Conservation (phyloP, 2,888 invertebrate species). For the Cryptocheilus praepositus region DNA sequence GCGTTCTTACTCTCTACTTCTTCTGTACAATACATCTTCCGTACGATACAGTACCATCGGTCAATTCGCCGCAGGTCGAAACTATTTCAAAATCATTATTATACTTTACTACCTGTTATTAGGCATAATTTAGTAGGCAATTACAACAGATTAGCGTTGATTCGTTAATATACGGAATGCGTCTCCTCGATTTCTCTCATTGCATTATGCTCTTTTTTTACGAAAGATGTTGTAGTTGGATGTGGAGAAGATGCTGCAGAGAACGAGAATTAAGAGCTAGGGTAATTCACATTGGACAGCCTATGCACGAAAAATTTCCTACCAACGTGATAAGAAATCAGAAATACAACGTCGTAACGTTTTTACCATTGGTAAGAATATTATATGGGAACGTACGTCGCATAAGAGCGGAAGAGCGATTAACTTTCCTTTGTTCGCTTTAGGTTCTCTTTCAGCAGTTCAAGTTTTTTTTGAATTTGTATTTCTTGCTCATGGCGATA, state of each 20-base stretch:
- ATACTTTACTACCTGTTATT: background rate
- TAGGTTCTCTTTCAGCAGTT: constrained; percentile 98
- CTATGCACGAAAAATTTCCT: constrained; percentile 89
- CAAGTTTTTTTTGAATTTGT: constrained; percentile 98
- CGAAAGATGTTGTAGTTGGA: constrained; percentile 86
- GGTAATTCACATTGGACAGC: constrained; percentile 85
- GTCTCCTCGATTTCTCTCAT: background rate
- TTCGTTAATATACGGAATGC: too few relatives aligned
- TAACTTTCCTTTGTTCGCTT: constrained; percentile 44
- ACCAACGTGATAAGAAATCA: constrained; percentile 98
- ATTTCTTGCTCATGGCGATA: constrained; percentile 97
- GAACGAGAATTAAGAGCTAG: constrained; percentile 86
- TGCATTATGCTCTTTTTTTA: too few relatives aligned
- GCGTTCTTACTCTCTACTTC: background rate
- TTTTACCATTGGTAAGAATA: constrained; percentile 82
- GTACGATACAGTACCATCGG: too few relatives aligned
- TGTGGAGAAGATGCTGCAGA: constrained; percentile 84
- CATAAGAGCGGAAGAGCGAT: background rate
- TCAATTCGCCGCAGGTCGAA: too few relatives aligned
- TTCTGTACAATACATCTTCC: too few relatives aligned
- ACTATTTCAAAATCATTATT: too few relatives aligned
- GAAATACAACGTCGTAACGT: constrained; percentile 96
- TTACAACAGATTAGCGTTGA: too few relatives aligned
- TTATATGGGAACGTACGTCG: background rate
- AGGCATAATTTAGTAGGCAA: too few relatives aligned